Base-by-base conservation (phyloP, 2,113 vertebrate genomes). In the Leucopternis melanops region DNA sequence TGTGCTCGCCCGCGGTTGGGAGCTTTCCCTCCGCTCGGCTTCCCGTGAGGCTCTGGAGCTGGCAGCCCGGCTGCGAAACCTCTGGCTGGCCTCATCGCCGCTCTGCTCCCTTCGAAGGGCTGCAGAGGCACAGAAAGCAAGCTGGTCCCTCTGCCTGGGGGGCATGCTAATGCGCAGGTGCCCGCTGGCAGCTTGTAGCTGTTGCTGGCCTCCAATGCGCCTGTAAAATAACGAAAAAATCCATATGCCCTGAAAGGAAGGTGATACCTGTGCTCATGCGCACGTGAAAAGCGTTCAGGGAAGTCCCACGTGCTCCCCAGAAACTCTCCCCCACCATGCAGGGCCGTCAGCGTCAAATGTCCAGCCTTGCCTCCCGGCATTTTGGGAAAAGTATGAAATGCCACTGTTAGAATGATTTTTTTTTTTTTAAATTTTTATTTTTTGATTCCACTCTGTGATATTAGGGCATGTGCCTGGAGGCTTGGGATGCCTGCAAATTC, bases 361-460 rank as follows among this genome's bases (percentile, higher is more conserved):
- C 63, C 38, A 10, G 44, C 21, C 16, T 20, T 21, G 1, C 7
- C 55, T 47, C 62, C 11, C 0, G 2, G 13, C 1, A 1, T 8
- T 44, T 8, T 0, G 1, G 54, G 52, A 31, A 16, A 14, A 5
- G 1, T 1, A 1, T 0, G 21, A 2, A 13, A 40, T 2, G 11
- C 25, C 38, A 1, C 50, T 12, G 6, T 3, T 13, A 19, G 49
- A 29, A n/a, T 32, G 5, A 4, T 2, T 17, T 14, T 10, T 31
- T 36, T 36, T 31, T 20, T 31, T 20, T 8, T 3, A 11, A 8
- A 1, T 36, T 65, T 34, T 54, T 17, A 16, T 16, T 52, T 21
- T 45, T 25, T 26, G 16, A 17, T 54, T 77, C 38, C 22, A 2
- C 20, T 20, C 27, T 0, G 6, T 29, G n/a, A 27, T 69, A 75